Evolutionary conservation across 2,113 vertebrate species (phyloP).

Genomic region (Oncorhynchus keta): DNA sequence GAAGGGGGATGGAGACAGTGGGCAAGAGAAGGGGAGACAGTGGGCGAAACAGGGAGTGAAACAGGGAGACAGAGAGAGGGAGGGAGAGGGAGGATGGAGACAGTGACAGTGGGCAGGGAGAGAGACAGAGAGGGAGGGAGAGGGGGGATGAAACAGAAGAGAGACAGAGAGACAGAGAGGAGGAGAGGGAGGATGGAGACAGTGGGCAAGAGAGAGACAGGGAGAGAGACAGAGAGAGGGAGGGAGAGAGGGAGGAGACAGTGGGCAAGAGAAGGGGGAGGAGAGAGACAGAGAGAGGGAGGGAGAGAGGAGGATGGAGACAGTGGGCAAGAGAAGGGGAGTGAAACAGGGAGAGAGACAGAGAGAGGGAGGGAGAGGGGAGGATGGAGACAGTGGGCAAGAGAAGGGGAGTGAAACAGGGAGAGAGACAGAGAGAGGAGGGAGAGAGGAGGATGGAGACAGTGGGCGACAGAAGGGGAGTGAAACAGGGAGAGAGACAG

Average conservation of each 20-base stretch:
- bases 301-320: background rate
- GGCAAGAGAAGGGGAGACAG: too few species aligned
- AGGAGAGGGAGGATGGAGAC: background rate
- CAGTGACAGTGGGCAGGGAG: conserved; percentile 19
- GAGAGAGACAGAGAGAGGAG: conserved; percentile 8
- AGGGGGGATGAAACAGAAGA: too few species aligned
- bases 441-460: too few species aligned
- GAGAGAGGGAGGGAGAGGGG: background rate
- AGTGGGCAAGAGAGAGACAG: conserved; percentile 9
- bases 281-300: too few species aligned
- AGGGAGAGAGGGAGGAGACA: background rate
- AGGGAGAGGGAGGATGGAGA: background rate
- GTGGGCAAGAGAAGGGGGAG: conserved; percentile 10
- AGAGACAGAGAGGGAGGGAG: background rate
- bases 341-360: too few species aligned
- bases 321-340: conserved; percentile 13
- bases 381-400: conserved; percentile 18
- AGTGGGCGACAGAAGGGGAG: too few species aligned
- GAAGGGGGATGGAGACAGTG: too few species aligned
- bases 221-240: too few species aligned
- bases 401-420: conserved; percentile 9
- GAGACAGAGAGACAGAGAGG: conserved; percentile 1
- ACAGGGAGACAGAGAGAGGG: background rate
- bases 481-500: too few species aligned
- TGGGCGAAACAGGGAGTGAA: too few species aligned